Base-by-base conservation (phyloP, 2,797 vertebrate species). In the Melanotaenia maccullochi region DNA sequence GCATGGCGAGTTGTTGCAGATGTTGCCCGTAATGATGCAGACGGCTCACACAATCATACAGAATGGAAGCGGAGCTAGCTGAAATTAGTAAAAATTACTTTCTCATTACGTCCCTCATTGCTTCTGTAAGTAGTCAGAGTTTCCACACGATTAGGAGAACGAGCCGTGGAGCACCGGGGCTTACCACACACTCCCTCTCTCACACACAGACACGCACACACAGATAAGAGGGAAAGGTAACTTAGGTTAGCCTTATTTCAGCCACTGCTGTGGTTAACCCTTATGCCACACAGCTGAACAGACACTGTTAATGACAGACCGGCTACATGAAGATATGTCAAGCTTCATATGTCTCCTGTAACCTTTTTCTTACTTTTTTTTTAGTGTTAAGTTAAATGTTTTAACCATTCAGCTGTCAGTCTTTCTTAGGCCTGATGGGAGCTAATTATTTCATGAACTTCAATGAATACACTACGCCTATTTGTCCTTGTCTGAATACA, bases 61-160 rank as follows among this genome's bases (percentile, higher is more conserved):
- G 93, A 94, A 92, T 84, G 91, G 89, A 87, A 90, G 88, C 84
- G 65, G 89, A 90, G 92, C 91, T 88, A 52, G 89, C 88, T 84
- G 88, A 94, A 95, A 94, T 95, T 92, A 95, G 93, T 94, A 93
- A 95, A 93, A 94, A 95, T 95, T 92, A 95, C 93, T 94, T 95
- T 94, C 93, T 94, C 94, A 95, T 95, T 95, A 95, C 90, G 90
- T 92, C 93, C 93, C 93, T 95, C 94, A 95, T 94, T 95, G 93
- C 93, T 93, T 81, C 94, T 94, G 92, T 94, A 95, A 95, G 93
- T 95, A 94, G 92, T 94, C 92, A 93, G 90, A 88, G 88, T 94
- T 95, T 95, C 90, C 83, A 86, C 89, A 85, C 92, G 92, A 94
- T 95, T 95, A 95, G 91, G 90, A 85, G 85, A 89, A 89, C 84